These are phyloP conservation scores for Apodemia duryi DNA, from an alignment of 2,888 invertebrate species.

Conservation along the genomic window DNA sequence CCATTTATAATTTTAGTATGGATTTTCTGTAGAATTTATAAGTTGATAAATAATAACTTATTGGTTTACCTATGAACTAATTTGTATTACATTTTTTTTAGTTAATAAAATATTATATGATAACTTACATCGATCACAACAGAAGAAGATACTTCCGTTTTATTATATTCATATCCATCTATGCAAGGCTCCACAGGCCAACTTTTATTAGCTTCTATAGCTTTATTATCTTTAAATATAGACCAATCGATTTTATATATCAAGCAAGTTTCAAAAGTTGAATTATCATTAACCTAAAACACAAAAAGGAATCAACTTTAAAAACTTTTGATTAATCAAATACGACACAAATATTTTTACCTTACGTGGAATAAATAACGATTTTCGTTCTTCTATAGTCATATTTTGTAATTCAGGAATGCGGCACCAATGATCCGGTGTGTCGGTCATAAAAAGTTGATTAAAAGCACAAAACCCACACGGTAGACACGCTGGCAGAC, in stretches of 20 bases:
- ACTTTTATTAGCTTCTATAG: slow-evolving; percentile 61
- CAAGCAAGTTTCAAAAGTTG: slow-evolving; percentile 83
- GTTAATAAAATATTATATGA: no score
- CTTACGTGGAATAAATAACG: slow-evolving; percentile 81
- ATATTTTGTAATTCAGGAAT: slow-evolving; percentile 84
- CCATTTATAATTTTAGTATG: no score
- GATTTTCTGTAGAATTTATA: no score
- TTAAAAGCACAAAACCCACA: slow-evolving; percentile 96
- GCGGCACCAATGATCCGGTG: slow-evolving; percentile 92
- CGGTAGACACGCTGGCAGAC: slow-evolving; percentile 92
- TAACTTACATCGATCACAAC: slow-evolving; percentile 89
- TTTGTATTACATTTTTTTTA: no score
- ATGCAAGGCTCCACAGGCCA: slow-evolving; percentile 85
- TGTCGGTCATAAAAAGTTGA: slow-evolving; percentile 94
- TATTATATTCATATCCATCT: slow-evolving; percentile 90
- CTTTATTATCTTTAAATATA: slow-evolving; percentile 53
- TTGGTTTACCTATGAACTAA: no score
- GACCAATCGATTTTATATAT: slow-evolving; percentile 88
- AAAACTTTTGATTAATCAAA: slow-evolving; percentile 10
- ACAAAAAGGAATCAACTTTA: slow-evolving; percentile 9
- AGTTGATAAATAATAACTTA: no score
- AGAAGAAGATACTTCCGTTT: slow-evolving; percentile 84
- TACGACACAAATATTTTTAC: slow-evolving; percentile 26
- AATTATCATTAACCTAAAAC: slow-evolving; percentile 53
- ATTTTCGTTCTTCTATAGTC: slow-evolving; percentile 78